Base-by-base conservation (phyloP, 2,888 invertebrate genomes). In the Tenthredo distinguenda region DNA sequence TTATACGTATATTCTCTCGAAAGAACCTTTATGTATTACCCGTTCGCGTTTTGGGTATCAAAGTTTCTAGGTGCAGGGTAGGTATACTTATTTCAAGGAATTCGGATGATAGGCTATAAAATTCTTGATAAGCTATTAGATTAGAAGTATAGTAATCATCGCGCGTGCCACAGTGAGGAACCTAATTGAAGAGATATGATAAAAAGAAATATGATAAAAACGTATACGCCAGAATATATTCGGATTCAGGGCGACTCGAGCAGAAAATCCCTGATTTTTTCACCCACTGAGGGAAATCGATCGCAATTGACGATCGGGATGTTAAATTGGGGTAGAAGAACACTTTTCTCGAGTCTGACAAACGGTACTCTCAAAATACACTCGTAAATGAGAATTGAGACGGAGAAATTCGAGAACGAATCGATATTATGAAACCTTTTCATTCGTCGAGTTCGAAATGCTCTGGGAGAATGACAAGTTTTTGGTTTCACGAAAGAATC, bases 21-120 rank as follows among this genome's bases (percentile, higher is more conserved):
- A 7, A 43, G 43, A 18, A 74, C 31, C 31, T 65, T 65, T 65
- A 31, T 10, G 37, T 72, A 40, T 68, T 31, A 31, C 68, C 72
- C 43, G 72, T 4, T 74, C 72, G 72, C 72, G 72, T 74, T 74
- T 74, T 12, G n/a, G 40, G 40, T 74, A 74, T 74, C 72, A 26
- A 74, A 43, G n/a, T 74, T 74, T 21, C 3, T 43, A 21, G 10
- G 12, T 7, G 40, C 21, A 3, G 72, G 72, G 40, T 40, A 10
- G 9, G 12, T 40, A 6, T 12, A 72, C 21, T 31, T 26, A 40
- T 43, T 43, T 43, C 21, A 43, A 74, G 72, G 72, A 43, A 74
- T 74, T 40, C 21, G 15, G 40, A 43, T 43, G 72, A 43, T 43
- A 43, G 72, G 43, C 72, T 21, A 40, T 74, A 74, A 43, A 74